Conservation (phyloP, 2,888 invertebrate genomes). For the Imbricaverruca yamaguchii region DNA sequence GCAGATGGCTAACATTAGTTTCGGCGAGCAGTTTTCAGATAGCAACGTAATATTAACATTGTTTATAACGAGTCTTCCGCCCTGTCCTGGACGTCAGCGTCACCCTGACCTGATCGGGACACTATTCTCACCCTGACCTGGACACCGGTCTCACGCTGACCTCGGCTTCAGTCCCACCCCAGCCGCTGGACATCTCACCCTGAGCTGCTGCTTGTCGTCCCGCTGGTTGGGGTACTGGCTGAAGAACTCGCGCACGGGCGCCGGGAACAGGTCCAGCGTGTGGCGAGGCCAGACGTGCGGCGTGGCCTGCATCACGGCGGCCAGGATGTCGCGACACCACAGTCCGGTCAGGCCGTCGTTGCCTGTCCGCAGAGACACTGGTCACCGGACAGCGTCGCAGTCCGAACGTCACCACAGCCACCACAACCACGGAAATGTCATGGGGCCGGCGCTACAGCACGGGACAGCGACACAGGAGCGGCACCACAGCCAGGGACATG, state of each 20-base stretch:
- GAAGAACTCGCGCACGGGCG: constrained; percentile 81
- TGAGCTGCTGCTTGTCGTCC: constrained; percentile 83
- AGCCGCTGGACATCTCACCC: constrained; percentile 42
- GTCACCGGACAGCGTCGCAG: neutral
- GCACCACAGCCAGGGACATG: neutral
- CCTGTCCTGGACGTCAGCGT: no score
- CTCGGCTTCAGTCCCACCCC: no score
- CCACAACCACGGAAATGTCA: no score
- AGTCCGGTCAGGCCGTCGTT: constrained; percentile 56
- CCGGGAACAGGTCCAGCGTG: constrained; percentile 84
- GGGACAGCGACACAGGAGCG: neutral
- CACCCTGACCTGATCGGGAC: no score
- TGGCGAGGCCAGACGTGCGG: constrained; percentile 93
- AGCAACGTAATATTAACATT: no score
- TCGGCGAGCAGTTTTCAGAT: no score
- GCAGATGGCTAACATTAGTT: no score
- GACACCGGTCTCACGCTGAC: no score
- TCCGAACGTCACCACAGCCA: no score
- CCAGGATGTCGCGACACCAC: constrained; percentile 84
- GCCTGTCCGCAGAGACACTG: constrained; percentile 38
- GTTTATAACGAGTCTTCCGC: no score
- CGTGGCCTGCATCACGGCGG: constrained; percentile 85
- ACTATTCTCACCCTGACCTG: no score
- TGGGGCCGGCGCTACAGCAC: neutral
- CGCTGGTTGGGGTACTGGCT: constrained; percentile 47